Base-by-base conservation (phyloP, 1,140 invertebrate genomes). In the Antheraea mylitta region DNA sequence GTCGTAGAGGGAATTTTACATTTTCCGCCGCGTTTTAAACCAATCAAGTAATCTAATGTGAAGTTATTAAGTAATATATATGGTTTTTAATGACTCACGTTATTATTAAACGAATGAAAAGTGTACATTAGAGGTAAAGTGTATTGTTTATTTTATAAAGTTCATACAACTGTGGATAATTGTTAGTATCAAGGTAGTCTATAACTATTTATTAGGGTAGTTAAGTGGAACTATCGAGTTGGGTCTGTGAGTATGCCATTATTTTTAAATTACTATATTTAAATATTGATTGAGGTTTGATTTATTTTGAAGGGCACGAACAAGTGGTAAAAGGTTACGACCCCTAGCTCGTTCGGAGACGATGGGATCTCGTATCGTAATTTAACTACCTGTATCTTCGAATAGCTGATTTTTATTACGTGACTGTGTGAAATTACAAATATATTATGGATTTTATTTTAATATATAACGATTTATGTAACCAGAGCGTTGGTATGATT, bases 11-110 rank as follows among this genome's bases (percentile, higher is more conserved):
- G 67, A 71, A 67, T 67, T 62, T 65, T 67, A 76, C 73, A 72
- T 59, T 67, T 68, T 19, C 58, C 18, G 38, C 22, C 69, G 68
- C 68, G 22, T 45, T 59, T 68, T 18, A n/a, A 19, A 69, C 71
- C 59, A 68, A 63, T 72, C 62, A 66, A 68, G 65, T 73, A 59
- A 60, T 78, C 78, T 81, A 62, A 77, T 73, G 81, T 81, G 80
- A 75, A 81, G 83, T 84, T 83, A 83, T 89, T 88, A 78, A 88
- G 77, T 88, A 89, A 87, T 81, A 80, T 79, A 87, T 81, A 80
- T 79, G 73, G 70, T 78, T 58, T 67, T 65, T 65, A 69, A 67
- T 58, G 38, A 22, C 60, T 61, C 60, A 16, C 60, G 18, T 10
- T 22, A 22, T 22, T 60, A 60, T 60, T 61, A 13, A 53, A 13